Evolutionary conservation across 2,888 invertebrate genomes (phyloP).

Genomic region (Pammene aurita): DNA sequence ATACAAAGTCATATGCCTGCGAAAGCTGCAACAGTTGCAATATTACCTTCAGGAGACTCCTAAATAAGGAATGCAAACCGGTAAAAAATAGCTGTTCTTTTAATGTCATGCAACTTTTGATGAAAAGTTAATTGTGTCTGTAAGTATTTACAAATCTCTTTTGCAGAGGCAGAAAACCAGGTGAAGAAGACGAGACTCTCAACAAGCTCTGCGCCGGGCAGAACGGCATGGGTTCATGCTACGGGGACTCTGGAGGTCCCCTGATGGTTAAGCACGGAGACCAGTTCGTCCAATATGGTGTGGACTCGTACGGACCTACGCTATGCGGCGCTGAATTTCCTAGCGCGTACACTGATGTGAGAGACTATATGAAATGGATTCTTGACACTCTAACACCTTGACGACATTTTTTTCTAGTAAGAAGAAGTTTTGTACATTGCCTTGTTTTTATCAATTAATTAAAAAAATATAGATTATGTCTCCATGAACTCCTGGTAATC

Average conservation of each 20-base stretch:
- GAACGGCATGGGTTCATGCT: neutral
- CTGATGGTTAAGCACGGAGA: neutral
- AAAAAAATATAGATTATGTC: no score
- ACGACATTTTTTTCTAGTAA: neutral
- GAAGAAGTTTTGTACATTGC: no score
- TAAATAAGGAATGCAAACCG: no score
- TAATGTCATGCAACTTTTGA: no score
- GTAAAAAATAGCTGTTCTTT: no score
- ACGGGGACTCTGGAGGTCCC: neutral
- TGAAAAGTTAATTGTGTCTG: no score
- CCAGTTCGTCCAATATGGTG: neutral
- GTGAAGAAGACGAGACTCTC: neutral
- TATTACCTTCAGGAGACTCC: neutral
- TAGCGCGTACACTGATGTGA: constrained; percentile 2
- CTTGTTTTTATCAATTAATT: no score
- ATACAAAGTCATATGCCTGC: neutral
- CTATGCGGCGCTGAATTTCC: neutral
- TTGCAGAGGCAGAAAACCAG: neutral
- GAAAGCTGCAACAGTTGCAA: neutral
- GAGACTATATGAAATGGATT: neutral
- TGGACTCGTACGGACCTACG: constrained; percentile 1
- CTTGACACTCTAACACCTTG: neutral
- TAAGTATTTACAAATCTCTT: no score
- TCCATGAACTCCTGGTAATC: no score
- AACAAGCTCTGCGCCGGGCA: constrained; percentile 2